Conservation (phyloP, 1,140 invertebrate genomes). For the Scaptodrosophila lebanonensis region DNA sequence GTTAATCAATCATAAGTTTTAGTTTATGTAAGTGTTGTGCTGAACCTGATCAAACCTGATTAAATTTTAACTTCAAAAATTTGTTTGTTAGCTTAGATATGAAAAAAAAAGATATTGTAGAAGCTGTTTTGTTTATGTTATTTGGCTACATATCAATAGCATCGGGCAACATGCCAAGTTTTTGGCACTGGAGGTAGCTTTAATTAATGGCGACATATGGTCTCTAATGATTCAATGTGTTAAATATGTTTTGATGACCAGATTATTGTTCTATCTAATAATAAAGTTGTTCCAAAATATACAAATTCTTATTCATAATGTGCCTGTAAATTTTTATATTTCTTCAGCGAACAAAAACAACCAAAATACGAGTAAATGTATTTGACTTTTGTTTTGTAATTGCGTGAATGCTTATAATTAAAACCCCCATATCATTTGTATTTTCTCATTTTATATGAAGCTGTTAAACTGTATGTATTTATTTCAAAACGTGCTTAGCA, state of each 20-base stretch:
- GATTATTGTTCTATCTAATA: neutral
- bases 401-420: constrained; percentile 35
- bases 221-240: too few relatives aligned
- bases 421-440: constrained; percentile 34
- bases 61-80: too few relatives aligned
- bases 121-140: constrained; percentile 5
- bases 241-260: constrained; percentile 11
- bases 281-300: constrained; percentile 41
- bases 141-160: neutral
- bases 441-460: constrained; percentile 47
- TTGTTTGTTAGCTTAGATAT: too few relatives aligned
- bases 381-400: constrained; percentile 26
- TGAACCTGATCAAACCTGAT: constrained; percentile 13
- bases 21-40: constrained; percentile 1
- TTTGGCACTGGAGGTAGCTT: neutral
- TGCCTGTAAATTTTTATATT: neutral
- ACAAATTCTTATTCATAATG: constrained; percentile 8
- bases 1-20: constrained; percentile 62
- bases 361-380: constrained; percentile 18
- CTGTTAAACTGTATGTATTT: too few relatives aligned
- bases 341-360: constrained; percentile 22
- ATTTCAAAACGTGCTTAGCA: constrained; percentile 53
- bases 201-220: constrained; percentile 1
- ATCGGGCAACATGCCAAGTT: constrained; percentile 19
- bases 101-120: too few relatives aligned